Evolutionary conservation across 2,113 vertebrate genomes (phyloP).

Genomic region (Cyrtonyx montezumae): DNA sequence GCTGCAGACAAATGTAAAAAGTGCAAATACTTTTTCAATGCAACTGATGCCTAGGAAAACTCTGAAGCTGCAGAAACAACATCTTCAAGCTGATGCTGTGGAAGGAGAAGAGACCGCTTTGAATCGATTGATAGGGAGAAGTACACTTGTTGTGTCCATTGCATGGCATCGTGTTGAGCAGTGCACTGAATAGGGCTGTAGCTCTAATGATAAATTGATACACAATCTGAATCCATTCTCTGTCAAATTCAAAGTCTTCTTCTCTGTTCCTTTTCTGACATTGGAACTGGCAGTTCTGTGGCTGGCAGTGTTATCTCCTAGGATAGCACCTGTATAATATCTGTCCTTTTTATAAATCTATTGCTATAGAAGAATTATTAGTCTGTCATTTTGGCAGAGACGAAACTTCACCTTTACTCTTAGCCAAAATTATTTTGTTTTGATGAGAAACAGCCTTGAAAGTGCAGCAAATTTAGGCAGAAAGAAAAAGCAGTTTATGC

Average conservation of each 20-base stretch:
- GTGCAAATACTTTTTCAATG: slow-evolving; percentile 61
- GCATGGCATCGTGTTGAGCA: not conserved
- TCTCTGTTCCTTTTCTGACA: not conserved
- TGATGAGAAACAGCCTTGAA: not conserved
- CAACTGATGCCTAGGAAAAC: slow-evolving; percentile 56
- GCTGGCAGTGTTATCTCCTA: not conserved
- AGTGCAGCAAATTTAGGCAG: not conserved
- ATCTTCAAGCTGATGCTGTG: slow-evolving; percentile 33
- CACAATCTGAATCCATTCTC: not conserved
- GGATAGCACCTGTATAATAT: not conserved
- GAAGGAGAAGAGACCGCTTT: slow-evolving; percentile 48
- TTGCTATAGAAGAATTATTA: not conserved
- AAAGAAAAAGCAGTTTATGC: not conserved
- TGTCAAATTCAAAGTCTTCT: not conserved
- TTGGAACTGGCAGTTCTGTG: not conserved
- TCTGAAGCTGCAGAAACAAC: slow-evolving; percentile 37
- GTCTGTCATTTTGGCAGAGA: slow-evolving; percentile 8
- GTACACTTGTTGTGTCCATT: not conserved
- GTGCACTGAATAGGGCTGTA: not conserved
- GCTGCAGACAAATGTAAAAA: slow-evolving; percentile 14
- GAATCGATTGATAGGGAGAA: not conserved
- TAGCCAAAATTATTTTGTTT: not conserved
- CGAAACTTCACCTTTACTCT: not conserved
- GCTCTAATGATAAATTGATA: not conserved
- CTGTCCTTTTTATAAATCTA: not conserved